Percentiles rank a stretch among this genome's conserved stretches.
These are phyloP conservation scores for Pteruthius melanotis DNA, from an alignment of 2,113 vertebrate genomes.

Conservation along the genomic window DNA sequence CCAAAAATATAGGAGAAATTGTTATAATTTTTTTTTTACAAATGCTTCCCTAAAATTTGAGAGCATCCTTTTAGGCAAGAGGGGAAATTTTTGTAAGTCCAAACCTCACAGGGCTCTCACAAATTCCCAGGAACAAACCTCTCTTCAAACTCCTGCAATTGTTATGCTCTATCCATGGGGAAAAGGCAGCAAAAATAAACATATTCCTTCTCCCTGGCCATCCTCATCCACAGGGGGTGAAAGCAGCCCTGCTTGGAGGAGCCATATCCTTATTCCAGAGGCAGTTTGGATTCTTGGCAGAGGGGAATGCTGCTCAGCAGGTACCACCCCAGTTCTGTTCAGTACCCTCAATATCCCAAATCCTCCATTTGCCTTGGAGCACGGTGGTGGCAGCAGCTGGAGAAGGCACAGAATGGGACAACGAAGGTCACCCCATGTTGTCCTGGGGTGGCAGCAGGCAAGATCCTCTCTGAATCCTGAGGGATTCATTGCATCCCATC, in stretches of 20 bases:
- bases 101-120: background rate
- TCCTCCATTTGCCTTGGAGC: fast-evolving
- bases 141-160: background rate
- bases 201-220: background rate
- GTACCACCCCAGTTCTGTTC: background rate
- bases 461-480: fast-evolving
- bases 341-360: background rate
- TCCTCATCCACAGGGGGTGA: background rate
- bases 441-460: background rate
- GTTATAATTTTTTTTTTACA: no score
- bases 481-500: fast-evolving
- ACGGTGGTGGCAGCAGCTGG: fast-evolving
- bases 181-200: background rate
- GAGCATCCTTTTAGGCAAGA: background rate
- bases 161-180: fast-evolving
- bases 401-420: background rate
- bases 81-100: background rate
- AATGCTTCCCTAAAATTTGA: background rate
- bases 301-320: background rate
- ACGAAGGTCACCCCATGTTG: fast-evolving
- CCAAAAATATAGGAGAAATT: fast-evolving
- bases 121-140: background rate
- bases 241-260: background rate
- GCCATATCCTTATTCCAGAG: background rate
- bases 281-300: background rate